Conservation (phyloP, 2,888 invertebrate genomes). For the Drosophila peninsularis region DNA sequence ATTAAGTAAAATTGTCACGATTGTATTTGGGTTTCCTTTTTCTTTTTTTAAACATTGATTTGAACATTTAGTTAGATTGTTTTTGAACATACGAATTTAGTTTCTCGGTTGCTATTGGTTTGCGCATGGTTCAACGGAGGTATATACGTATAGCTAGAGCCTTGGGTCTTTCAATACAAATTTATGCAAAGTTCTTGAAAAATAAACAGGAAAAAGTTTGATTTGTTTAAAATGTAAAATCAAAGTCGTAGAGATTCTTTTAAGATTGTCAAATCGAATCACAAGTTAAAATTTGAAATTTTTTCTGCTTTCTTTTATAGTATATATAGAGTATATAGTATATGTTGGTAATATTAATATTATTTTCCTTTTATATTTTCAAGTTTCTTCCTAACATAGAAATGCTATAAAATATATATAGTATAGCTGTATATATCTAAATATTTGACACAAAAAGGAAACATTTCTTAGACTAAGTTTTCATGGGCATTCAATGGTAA, state of each 20-base stretch:
- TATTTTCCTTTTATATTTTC: constrained; percentile 10
- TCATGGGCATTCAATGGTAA: constrained; percentile 26
- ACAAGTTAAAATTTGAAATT: constrained; percentile 80
- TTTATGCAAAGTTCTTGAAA: constrained; percentile 72
- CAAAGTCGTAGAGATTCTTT: constrained; percentile 57
- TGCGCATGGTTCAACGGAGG: constrained; percentile 45
- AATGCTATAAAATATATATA: constrained; percentile 59
- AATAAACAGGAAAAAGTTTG: constrained; percentile 10
- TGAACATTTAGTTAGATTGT: constrained; percentile 54
- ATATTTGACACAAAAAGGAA: constrained; percentile 70
- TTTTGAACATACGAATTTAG: constrained; percentile 51
- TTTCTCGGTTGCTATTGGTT: constrained; percentile 6
- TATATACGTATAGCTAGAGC: constrained; percentile 56
- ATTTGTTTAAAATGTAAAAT: constrained; percentile 24
- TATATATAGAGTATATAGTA: constrained; percentile 15
- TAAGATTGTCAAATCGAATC: constrained; percentile 85
- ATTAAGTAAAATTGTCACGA: constrained; percentile 62
- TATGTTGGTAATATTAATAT: constrained; percentile 8
- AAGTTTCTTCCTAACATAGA: constrained; percentile 41
- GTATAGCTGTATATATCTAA: constrained; percentile 44
- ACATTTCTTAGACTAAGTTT: constrained; percentile 45
- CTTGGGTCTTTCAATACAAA: constrained; percentile 35
- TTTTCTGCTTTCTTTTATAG: constrained; percentile 30
- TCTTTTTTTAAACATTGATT: constrained; percentile 61
- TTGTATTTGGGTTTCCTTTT: constrained; percentile 50